phyloP scores from a whole-genome alignment of 2,888 invertebrate genomes.

The Orchesellides sinensis region DNA sequence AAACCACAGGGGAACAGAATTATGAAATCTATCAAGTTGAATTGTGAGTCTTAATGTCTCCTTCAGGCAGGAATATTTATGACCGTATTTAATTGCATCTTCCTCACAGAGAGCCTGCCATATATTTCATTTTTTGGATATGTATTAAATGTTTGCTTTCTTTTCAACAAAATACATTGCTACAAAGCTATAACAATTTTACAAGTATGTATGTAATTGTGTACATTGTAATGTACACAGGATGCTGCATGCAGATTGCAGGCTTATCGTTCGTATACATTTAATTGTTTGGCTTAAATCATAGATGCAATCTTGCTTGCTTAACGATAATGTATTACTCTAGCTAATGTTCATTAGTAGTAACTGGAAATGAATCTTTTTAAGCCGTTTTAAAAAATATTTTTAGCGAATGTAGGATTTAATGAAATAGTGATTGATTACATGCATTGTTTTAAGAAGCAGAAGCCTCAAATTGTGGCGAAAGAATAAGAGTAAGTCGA shows the following conservation, averaged over 20 bases:
- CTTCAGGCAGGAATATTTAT: conserved; percentile 64
- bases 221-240: too few relatives aligned
- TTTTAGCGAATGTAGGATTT: neutral
- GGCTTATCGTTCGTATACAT: too few relatives aligned
- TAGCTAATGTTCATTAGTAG: too few relatives aligned
- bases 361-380: conserved; percentile 13
- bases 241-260: too few relatives aligned
- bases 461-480: neutral
- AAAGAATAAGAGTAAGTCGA: neutral
- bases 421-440: conserved; percentile 21
- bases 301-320: too few relatives aligned
- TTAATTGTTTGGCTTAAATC: too few relatives aligned
- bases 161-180: conserved; percentile 8
- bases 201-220: too few relatives aligned
- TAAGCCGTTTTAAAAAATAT: neutral
- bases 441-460: neutral
- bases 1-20: conserved; percentile 37
- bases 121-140: conserved; percentile 60
- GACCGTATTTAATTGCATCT: conserved; percentile 62
- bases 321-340: too few relatives aligned
- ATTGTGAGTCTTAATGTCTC: conserved; percentile 57
- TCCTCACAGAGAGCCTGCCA: conserved; percentile 53
- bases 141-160: conserved; percentile 55
- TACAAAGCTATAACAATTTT: too few relatives aligned
- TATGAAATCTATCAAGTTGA: conserved; percentile 63